Percentiles rank a stretch among this genome's conserved stretches.
Evolutionary conservation across 2,888 invertebrate genomes (phyloP).

Genomic region (Creontiades dilutus): DNA sequence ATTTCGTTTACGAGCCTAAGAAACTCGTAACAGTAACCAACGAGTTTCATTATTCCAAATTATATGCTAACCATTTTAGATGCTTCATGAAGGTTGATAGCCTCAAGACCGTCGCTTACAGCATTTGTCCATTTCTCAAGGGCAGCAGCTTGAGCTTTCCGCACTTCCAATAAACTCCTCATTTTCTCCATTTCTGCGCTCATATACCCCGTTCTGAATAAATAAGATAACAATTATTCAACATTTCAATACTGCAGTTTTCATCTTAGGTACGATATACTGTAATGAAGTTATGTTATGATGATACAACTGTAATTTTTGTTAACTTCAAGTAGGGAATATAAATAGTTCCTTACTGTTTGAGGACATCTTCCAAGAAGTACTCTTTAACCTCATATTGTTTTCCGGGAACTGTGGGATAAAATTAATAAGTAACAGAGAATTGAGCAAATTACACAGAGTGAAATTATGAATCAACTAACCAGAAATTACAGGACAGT

Average conservation of each 20-base stretch:
- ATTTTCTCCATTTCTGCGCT: slow-evolving; percentile 76
- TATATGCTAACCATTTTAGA: slow-evolving; percentile 2
- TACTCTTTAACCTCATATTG: slow-evolving; percentile 86
- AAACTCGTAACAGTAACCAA: too few relatives aligned
- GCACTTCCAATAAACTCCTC: slow-evolving; percentile 78
- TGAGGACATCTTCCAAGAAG: slow-evolving; percentile 81
- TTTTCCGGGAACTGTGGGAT: slow-evolving; percentile 85
- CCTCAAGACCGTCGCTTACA: slow-evolving; percentile 48
- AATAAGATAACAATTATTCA: not conserved
- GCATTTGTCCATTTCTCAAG: slow-evolving; percentile 79
- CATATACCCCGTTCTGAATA: slow-evolving; percentile 76
- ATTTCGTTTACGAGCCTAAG: too few relatives aligned
- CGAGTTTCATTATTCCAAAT: too few relatives aligned
- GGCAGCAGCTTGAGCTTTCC: slow-evolving; percentile 78
- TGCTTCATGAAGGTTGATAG: slow-evolving; percentile 18
- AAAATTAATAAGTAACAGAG: not conserved
- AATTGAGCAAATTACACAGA: slow-evolving; percentile 59
- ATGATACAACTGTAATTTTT: too few relatives aligned
- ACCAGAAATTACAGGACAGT: slow-evolving; percentile 84
- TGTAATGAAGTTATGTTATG: too few relatives aligned
- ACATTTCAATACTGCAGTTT: not conserved
- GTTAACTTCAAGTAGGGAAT: too few relatives aligned
- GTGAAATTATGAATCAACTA: not conserved
- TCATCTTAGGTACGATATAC: too few relatives aligned
- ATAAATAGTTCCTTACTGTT: slow-evolving; percentile 76